phyloP scores from a whole-genome alignment of 1,140 invertebrate species.

The Drosophila albomicans region DNA sequence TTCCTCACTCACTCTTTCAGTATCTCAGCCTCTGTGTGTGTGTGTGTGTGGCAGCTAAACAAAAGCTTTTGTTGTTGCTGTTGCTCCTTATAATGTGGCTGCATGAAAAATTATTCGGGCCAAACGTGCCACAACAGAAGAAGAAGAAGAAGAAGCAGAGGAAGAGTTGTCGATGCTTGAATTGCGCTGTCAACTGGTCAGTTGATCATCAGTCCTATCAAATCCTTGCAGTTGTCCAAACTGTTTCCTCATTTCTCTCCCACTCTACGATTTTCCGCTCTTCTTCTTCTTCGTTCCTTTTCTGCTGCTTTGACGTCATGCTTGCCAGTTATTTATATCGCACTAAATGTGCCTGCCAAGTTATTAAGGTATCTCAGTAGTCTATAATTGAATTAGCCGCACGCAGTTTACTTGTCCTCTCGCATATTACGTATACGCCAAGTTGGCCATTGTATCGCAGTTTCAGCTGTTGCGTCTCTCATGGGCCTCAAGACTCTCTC shows the following conservation, averaged over 20 bases:
- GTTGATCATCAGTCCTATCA: constrained; percentile 34
- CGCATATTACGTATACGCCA: constrained; percentile 39
- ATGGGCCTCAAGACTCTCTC: neutral
- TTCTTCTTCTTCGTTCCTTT: neutral
- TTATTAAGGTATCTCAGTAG: constrained; percentile 11
- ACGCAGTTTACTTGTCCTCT: neutral
- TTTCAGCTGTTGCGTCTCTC: constrained; percentile 66
- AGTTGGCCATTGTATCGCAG: constrained; percentile 9
- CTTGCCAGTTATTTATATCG: constrained; percentile 3
- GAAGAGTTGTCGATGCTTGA: constrained; percentile 5
- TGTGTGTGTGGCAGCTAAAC: constrained; percentile 34
- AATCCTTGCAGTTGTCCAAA: constrained; percentile 56
- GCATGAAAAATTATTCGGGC: constrained; percentile 23
- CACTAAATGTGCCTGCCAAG: constrained; percentile 1
- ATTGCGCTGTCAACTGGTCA: constrained; percentile 39
- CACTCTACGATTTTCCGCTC: neutral
- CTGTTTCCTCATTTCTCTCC: neutral
- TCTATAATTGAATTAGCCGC: constrained; percentile 37
- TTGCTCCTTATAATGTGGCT: constrained; percentile 5
- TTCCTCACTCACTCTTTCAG: neutral
- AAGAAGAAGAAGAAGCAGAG: neutral
- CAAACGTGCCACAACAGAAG: constrained; percentile 3
- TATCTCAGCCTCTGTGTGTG: neutral
- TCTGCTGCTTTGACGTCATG: constrained; percentile 62
- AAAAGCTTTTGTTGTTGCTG: constrained; percentile 45